Base-by-base conservation (phyloP, 2,113 vertebrate species). In the Garra rufa region DNA sequence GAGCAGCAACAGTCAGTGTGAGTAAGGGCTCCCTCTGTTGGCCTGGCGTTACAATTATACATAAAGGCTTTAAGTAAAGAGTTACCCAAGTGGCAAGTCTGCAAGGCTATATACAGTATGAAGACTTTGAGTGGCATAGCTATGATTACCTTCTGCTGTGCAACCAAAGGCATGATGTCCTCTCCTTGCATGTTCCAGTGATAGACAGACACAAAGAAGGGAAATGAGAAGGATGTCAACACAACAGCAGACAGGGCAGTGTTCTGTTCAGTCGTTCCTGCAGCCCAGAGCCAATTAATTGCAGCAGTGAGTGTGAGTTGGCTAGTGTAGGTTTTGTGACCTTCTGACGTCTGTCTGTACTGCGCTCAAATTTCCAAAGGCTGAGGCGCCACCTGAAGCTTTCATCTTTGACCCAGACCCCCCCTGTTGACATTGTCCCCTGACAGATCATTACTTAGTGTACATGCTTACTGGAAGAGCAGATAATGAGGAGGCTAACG, bases 281-380 rank as follows among this genome's bases (percentile, higher is more conserved):
- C 83, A 85, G 43, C 41, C 44, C 41, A 48, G 44, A 70, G 26
- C 63, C 83, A 85, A 79, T 87, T 85, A 85, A 85, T 74, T 48
- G 63, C 44, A 74, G 80, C 65, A 82, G 55, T 79, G n/a, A 74
- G 61, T 74, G 38, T 6, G 52, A 61, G 84, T 55, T 70, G 81
- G 43, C 57, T 79, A 44, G 83, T 38, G 78, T 87, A 57, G 44
- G 55, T 57, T 81, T 48, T 71, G 59, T 82, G 67, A 67, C 79
- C 78, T 81, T 77, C 76, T 38, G 65, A 65, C 82, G 57, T 80
- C 85, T 74, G 57, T 85, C 78, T 85, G 74, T 41, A 17, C 55
- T 74, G 34, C 21, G 43, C 9, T 57, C 80, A 46, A 59, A 63
- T 74, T 26, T 77, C 52, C 52, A 67, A 81, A 84, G 80, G 43